phyloP scores from a whole-genome alignment of 1,140 invertebrate genomes.

The Caenorhabditis inopinata region DNA sequence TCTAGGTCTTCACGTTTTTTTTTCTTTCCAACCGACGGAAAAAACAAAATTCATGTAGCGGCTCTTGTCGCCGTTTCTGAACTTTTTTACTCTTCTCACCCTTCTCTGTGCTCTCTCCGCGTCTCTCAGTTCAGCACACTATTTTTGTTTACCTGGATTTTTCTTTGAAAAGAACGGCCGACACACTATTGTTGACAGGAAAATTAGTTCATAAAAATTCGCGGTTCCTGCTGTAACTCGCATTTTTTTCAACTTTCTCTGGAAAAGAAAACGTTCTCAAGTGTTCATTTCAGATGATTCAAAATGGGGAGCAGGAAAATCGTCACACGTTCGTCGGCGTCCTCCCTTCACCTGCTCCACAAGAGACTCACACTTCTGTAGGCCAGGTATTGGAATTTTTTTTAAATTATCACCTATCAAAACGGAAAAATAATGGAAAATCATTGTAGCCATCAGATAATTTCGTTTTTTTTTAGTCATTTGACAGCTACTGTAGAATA shows the following conservation, averaged over 20 bases:
- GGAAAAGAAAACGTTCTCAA: too few species aligned
- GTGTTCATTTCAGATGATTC: background rate
- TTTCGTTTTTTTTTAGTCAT: too few species aligned
- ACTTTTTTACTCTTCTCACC: background rate
- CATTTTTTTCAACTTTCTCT: background rate
- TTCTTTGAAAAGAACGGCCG: background rate
- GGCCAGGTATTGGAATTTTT: background rate
- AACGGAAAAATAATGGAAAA: too few species aligned
- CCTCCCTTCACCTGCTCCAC: background rate
- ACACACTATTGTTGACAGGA: background rate
- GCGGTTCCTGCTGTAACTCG: too few species aligned
- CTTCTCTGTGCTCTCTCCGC: background rate
- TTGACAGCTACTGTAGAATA: too few species aligned
- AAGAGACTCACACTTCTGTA: too few species aligned
- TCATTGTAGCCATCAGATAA: too few species aligned
- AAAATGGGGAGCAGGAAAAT: background rate
- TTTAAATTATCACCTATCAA: too few species aligned
- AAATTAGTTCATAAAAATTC: too few species aligned
- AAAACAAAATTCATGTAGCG: background rate
- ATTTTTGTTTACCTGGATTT: slow-evolving; percentile 20
- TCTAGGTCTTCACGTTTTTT: too few species aligned
- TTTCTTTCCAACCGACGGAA: too few species aligned
- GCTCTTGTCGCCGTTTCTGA: background rate
- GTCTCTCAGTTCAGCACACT: background rate
- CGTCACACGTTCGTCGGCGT: background rate